Conservation (phyloP, 2,113 vertebrate species). For the Xiphorhynchus elegans region DNA sequence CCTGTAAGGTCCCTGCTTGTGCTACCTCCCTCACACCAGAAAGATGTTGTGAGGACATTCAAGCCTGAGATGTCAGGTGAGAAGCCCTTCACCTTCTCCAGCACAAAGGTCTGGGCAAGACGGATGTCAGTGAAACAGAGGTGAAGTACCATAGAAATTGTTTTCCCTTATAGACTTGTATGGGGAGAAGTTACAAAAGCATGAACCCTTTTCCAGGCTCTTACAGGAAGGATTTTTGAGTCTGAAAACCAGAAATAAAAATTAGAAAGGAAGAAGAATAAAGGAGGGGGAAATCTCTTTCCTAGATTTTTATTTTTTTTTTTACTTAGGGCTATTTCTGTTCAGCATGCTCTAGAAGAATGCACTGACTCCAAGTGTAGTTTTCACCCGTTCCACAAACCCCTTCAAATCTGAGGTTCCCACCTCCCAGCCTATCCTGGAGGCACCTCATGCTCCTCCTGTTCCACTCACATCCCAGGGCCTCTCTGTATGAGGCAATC, state of each 20-base stretch:
- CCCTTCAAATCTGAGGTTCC: neutral
- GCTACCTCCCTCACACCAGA: neutral
- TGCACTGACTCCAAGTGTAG: neutral
- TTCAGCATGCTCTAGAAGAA: neutral
- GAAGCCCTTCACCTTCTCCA: neutral
- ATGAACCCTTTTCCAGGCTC: neutral
- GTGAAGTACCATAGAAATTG: neutral
- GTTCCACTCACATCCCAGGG: neutral
- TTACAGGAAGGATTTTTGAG: neutral
- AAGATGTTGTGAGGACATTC: neutral
- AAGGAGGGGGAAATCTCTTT: neutral
- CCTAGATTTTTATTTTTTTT: too few species aligned
- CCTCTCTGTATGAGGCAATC: neutral
- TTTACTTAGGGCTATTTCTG: neutral
- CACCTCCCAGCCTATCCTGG: neutral
- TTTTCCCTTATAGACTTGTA: neutral
- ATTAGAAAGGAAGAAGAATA: neutral
- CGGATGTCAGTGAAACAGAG: neutral
- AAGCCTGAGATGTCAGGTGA: neutral
- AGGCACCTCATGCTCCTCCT: neutral
- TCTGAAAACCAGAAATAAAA: neutral
- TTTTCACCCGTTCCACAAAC: neutral
- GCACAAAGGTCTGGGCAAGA: neutral
- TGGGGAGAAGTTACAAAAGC: neutral
- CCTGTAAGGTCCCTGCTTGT: neutral